Percentiles rank a stretch among this genome's conserved stretches.
Conservation (phyloP, 2,888 invertebrate genomes). For the Neria commutata region DNA sequence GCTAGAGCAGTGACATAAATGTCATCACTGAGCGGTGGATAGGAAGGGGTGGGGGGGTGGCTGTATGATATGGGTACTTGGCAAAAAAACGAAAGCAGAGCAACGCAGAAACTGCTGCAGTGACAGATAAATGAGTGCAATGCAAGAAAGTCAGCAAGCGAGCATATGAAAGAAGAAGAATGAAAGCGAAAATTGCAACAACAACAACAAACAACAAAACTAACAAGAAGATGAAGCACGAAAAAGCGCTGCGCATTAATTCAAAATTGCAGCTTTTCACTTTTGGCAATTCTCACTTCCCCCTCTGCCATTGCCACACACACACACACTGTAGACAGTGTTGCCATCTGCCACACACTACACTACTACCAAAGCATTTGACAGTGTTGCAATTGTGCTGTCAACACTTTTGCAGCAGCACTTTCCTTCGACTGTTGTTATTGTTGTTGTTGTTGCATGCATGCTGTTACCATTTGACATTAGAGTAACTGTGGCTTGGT, state of each 20-base stretch:
- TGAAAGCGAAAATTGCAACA: background rate
- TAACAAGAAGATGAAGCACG: too few relatives aligned
- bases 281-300: background rate
- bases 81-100: background rate
- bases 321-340: too few relatives aligned
- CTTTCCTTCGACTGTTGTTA: background rate
- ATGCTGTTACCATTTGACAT: conserved; percentile 19
- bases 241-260: conserved; percentile 17
- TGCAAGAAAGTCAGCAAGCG: background rate
- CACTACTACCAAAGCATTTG: background rate
- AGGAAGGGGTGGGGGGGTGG: too few relatives aligned
- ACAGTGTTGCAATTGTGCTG: background rate
- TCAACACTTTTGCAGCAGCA: background rate
- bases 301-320: background rate
- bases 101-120: too few relatives aligned
- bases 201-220: conserved; percentile 3
- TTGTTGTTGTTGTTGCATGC: too few relatives aligned
- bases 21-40: conserved; percentile 1
- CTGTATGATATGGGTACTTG: too few relatives aligned
- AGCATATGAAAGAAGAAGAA: background rate
- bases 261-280: conserved; percentile 4
- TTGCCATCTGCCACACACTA: conserved; percentile 1
- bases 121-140: too few relatives aligned
- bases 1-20: background rate
- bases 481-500: too few relatives aligned